These are phyloP conservation scores for Megalurothrips usitatus DNA, from an alignment of 2,888 invertebrate genomes.

Conservation along the genomic window DNA sequence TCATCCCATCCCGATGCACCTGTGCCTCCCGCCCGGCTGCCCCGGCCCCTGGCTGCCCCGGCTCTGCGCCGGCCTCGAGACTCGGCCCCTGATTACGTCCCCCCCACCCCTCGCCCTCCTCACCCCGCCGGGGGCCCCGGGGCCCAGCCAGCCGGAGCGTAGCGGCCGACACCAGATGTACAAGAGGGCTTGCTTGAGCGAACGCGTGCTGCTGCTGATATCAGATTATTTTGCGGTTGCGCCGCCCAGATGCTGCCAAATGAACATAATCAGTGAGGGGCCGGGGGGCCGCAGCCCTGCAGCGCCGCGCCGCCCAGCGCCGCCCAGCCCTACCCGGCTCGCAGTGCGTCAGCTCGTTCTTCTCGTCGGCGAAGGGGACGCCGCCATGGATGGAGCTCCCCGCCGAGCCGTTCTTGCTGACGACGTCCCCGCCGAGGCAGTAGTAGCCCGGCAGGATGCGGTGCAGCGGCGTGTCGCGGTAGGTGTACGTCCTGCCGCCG, in stretches of 20 bases:
- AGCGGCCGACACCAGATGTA: neutral
- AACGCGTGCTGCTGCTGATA: neutral
- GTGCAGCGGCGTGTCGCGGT: conserved; percentile 8
- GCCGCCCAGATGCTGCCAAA: conserved; percentile 10
- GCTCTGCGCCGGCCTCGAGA: no score
- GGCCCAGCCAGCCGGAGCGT: neutral
- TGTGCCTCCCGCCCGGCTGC: no score
- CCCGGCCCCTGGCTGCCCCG: no score
- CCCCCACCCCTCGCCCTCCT: neutral
- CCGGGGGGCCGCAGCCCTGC: neutral
- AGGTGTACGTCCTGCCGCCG: neutral
- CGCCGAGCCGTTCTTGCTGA: neutral
- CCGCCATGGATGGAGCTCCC: conserved; percentile 17
- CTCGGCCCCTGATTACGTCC: neutral
- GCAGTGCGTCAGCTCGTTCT: conserved; percentile 21
- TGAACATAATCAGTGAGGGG: conserved; percentile 11
- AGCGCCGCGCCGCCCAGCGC: neutral
- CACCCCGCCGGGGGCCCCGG: neutral
- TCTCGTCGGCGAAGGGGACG: conserved; percentile 13
- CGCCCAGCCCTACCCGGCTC: neutral
- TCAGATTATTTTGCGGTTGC: conserved; percentile 16
- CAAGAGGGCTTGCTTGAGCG: neutral
- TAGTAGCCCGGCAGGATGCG: conserved; percentile 13
- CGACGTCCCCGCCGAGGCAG: conserved; percentile 12
- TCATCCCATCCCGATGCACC: no score